Evolutionary conservation across 2,888 invertebrate species (phyloP).

Genomic region (Deilephila porcellus): DNA sequence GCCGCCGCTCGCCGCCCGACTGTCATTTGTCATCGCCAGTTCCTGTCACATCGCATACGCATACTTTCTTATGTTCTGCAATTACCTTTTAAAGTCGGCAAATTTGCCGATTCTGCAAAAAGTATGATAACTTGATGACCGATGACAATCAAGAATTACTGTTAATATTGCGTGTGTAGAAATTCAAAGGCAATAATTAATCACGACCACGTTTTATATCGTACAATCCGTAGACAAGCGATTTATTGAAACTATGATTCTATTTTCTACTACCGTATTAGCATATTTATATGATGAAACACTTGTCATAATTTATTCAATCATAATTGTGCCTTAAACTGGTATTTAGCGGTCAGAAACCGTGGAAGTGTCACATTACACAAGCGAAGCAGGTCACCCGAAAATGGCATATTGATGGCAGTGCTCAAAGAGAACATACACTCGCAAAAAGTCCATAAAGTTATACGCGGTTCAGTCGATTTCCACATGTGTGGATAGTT

Average conservation of each 20-base stretch:
- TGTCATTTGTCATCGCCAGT: constrained; percentile 80
- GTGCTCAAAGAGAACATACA: constrained; percentile 58
- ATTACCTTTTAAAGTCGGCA: constrained; percentile 76
- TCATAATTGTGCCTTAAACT: constrained; percentile 23
- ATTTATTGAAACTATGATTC: background rate
- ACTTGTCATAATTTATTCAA: constrained; percentile 46
- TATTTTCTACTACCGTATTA: background rate
- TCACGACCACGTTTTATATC: background rate
- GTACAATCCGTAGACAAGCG: background rate
- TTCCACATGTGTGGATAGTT: constrained; percentile 76
- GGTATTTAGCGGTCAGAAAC: constrained; percentile 36
- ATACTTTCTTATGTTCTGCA: constrained; percentile 76
- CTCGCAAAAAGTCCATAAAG: constrained; percentile 62
- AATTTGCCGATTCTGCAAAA: constrained; percentile 69
- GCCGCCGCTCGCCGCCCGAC: constrained; percentile 55
- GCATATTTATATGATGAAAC: constrained; percentile 33
- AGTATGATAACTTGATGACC: constrained; percentile 62
- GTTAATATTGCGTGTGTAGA: constrained; percentile 16
- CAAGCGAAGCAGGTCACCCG: constrained; percentile 56
- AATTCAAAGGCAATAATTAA: constrained; percentile 3
- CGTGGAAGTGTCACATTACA: constrained; percentile 64
- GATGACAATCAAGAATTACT: constrained; percentile 57
- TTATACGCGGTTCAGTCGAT: constrained; percentile 64
- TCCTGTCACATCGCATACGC: constrained; percentile 73
- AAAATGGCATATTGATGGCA: constrained; percentile 66